These are phyloP conservation scores for Microtus pennsylvanicus DNA, from an alignment of 2,113 vertebrate genomes.

Conservation along the genomic window DNA sequence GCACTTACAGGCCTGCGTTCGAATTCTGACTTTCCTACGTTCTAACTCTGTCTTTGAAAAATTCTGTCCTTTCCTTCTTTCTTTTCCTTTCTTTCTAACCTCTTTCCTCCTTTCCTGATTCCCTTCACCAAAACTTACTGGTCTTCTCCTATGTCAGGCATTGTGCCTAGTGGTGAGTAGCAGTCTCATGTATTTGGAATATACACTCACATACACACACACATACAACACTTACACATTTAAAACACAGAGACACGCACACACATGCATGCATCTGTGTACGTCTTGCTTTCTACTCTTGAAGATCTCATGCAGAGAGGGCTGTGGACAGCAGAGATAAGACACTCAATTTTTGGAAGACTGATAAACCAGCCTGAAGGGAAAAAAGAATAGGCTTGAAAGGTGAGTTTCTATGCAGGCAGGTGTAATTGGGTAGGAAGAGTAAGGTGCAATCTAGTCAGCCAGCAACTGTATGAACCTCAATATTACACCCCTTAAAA, in stretches of 20 bases:
- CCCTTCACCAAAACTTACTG: background rate
- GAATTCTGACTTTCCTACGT: background rate
- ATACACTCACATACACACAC: background rate
- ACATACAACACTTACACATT: background rate
- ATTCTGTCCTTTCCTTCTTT: background rate
- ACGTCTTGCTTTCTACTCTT: slow-evolving; percentile 3
- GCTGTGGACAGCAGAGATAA: background rate
- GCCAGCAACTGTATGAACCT: background rate
- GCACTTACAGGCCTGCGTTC: background rate
- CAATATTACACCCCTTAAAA: background rate
- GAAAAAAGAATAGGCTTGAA: background rate
- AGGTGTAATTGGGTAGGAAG: background rate
- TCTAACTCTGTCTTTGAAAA: background rate
- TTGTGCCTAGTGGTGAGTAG: background rate
- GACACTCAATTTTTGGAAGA: background rate
- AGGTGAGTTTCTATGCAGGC: background rate
- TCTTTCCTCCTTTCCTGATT: background rate
- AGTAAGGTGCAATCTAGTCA: background rate
- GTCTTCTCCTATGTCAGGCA: background rate
- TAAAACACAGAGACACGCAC: background rate
- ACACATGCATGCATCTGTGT: background rate
- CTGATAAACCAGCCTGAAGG: background rate
- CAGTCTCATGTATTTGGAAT: background rate
- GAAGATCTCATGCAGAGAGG: background rate
- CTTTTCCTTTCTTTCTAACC: background rate